Base-by-base conservation (phyloP, 2,113 vertebrate genomes). In the Xiphophorus maculatus region DNA sequence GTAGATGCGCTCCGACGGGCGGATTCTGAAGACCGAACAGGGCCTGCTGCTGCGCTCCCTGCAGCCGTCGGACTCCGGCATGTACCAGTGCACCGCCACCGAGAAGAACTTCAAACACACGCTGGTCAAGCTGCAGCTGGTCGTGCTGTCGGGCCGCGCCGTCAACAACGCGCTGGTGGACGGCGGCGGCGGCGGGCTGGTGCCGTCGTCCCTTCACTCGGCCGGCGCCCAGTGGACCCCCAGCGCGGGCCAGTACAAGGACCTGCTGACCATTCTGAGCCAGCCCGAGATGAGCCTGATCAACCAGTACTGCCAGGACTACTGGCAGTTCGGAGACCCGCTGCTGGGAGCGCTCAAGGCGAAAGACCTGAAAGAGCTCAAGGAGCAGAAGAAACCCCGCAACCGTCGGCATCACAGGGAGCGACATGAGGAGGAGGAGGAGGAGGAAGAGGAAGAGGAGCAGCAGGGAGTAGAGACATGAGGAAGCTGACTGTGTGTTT, bases 71-170 rank as follows among this genome's bases (percentile, higher is more conserved):
- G 98, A 99, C 84, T 95, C 96, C 0, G 98, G 97, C 80, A 93
- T 96, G 88, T 99, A 99, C 92, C 95, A 97, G 80, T 99, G 98
- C 90, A 97, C 96, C 0, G 97, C 96, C 93, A 99, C 97, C 0
- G 98, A 99, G 93, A 99, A 99, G 94, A 98, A 97, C 95, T 99
- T 99, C 94, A 99, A 98, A 84, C 97, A 99, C 85, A 93, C 95
- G 0, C 92, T 99, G 85, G 95, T 96, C 25, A 96, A 96, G 87
- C 96, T 98, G 85, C 97, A 97, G 91, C 93, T 99, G 82, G 95
- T 96, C 0, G 95, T 99, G 5, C 93, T 99, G 89, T 96, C 95
- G 32, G 85, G 90, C 81, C 95, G 96, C 0, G 96, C 97, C 0
- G 95, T 99, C 74, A 96, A 97, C 9, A 94, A 94, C 0, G 95